Evolutionary conservation across 2,888 invertebrate genomes (phyloP).

Genomic region (Apamea monoglypha): DNA sequence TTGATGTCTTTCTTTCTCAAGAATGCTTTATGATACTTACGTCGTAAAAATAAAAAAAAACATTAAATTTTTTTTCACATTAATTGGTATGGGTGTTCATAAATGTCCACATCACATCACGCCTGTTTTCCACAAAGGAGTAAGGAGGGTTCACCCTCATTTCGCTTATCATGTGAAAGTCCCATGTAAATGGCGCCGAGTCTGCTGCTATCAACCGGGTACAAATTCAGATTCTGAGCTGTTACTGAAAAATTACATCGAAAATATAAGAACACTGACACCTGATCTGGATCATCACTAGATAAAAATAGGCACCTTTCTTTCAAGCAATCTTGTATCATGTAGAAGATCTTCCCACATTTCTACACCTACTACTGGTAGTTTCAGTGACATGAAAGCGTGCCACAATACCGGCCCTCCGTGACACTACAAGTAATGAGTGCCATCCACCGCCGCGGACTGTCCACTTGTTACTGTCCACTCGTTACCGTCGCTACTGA

Average conservation of each 20-base stretch:
- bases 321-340: neutral
- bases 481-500: slow-evolving; percentile 5
- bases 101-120: neutral
- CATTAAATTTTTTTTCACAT: neutral
- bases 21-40: neutral
- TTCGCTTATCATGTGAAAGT: neutral
- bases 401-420: neutral
- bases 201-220: neutral
- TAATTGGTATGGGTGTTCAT: neutral
- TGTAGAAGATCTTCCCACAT: neutral
- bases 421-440: slow-evolving; percentile 20
- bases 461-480: slow-evolving; percentile 44
- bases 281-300: neutral
- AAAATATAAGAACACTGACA: neutral
- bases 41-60: neutral
- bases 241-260: neutral
- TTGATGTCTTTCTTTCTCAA: too few species aligned
- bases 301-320: neutral
- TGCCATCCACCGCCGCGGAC: slow-evolving; percentile 6
- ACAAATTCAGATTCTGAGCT: neutral
- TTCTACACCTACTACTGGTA: neutral
- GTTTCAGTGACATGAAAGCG: neutral
- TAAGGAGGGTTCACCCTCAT: neutral
- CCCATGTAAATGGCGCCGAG: neutral
- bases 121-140: neutral